A percentile compares a stretch with the other conserved stretches of the same genome.
These are phyloP conservation scores for Dione juno DNA, from an alignment of 2,888 invertebrate species.

Conservation along the genomic window DNA sequence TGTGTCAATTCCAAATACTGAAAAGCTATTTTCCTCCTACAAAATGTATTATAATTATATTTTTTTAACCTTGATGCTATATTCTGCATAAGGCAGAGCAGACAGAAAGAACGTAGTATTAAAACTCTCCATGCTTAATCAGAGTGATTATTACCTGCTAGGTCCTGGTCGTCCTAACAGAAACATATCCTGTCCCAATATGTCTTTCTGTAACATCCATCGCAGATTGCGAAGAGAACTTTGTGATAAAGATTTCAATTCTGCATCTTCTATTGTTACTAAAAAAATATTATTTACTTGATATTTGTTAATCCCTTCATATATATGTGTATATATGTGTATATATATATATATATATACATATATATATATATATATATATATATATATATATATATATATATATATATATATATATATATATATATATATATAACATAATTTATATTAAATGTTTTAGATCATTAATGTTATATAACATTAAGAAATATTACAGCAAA, in stretches of 20 bases:
- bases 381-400: too few species aligned
- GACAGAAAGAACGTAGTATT: too few species aligned
- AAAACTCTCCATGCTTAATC: too few species aligned
- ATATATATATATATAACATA: too few species aligned
- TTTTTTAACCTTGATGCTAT: neutral
- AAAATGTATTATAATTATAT: slow-evolving; percentile 16
- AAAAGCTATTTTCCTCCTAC: slow-evolving; percentile 91
- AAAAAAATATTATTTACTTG: slow-evolving; percentile 45
- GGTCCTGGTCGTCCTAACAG: slow-evolving; percentile 96
- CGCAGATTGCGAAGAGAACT: slow-evolving; percentile 90
- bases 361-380: too few species aligned
- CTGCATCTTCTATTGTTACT: slow-evolving; percentile 77
- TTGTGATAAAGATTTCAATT: slow-evolving; percentile 86
- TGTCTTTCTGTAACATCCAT: slow-evolving; percentile 98
- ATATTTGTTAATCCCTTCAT: too few species aligned
- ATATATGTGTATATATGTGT: too few species aligned
- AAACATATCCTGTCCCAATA: slow-evolving; percentile 97
- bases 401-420: too few species aligned
- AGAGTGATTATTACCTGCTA: slow-evolving; percentile 78
- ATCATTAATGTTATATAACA: neutral
- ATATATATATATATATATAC: too few species aligned
- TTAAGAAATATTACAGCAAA: neutral
- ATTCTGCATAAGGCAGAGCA: neutral
- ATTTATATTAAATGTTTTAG: too few species aligned
- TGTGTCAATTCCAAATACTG: slow-evolving; percentile 94